phyloP scores from a whole-genome alignment of 1,140 invertebrate species.

The Drosophila aff. region DNA sequence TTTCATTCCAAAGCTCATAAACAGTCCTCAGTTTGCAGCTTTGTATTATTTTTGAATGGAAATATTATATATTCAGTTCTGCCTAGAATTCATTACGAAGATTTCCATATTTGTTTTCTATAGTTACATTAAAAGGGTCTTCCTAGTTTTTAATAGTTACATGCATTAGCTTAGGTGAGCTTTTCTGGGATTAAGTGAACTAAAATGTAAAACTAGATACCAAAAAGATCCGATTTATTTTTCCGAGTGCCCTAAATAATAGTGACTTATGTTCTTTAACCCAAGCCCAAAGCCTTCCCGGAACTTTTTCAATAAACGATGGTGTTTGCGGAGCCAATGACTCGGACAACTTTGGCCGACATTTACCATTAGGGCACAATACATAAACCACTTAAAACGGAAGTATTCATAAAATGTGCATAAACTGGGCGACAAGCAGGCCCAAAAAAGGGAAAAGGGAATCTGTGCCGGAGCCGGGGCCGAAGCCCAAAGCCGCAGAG shows the following conservation, averaged over 20 bases:
- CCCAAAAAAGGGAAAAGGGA: constrained; percentile 6
- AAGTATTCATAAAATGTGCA: constrained; percentile 38
- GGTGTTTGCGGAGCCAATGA: constrained; percentile 36
- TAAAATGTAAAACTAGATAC: not conserved
- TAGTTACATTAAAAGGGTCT: not conserved
- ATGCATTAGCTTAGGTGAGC: not conserved
- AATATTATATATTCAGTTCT: not conserved
- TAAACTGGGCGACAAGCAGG: constrained; percentile 28
- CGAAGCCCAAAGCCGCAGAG: constrained; percentile 23
- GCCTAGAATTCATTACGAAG: not conserved
- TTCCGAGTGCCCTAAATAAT: constrained; percentile 26
- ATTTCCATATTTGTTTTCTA: not conserved
- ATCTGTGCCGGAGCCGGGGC: not conserved
- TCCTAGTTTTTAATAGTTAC: not conserved
- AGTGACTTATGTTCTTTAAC: constrained; percentile 17
- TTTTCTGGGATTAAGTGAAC: too few relatives aligned
- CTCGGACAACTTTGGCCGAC: constrained; percentile 22
- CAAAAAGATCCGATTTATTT: not conserved
- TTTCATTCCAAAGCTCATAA: not conserved
- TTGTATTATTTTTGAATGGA: not conserved
- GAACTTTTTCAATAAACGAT: constrained; percentile 52
- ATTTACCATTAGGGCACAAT: constrained; percentile 30
- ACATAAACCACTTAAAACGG: constrained; percentile 32
- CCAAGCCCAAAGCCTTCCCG: not conserved
- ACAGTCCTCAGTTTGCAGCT: not conserved